Base-by-base conservation (phyloP, 1,140 invertebrate genomes). In the Halictus rubicundus region DNA sequence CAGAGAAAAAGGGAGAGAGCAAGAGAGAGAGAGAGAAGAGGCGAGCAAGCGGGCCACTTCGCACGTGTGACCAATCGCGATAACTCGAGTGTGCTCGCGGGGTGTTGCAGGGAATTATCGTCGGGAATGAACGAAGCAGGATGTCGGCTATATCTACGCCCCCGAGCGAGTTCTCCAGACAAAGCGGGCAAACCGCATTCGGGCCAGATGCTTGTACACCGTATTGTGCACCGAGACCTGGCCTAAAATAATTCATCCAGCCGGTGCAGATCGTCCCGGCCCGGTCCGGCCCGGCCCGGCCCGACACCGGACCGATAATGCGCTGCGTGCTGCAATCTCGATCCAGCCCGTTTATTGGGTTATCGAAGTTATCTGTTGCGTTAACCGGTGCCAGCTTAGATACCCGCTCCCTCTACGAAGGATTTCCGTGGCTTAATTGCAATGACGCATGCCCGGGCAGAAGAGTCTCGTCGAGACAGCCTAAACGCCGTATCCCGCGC, bases 131-230 rank as follows among this genome's bases (percentile, higher is more conserved):
- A 80, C 78, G 82, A 87, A 88, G 83, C 89, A 88, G 89, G 88
- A 90, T 88, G 88, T 88, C 85, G 84, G 76, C 65, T 84, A 84
- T 88, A 88, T 88, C 81, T 87, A 87, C 86, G 86, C 84, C 87
- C 80, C 86, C 88, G 80, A 88, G 86, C 86, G 81, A 88, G 87
- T 82, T 89, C 86, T 86, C 86, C 68, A 83, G 85, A 87, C 85
- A 87, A 87, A 87, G 81, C 84, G 42, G 63, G 83, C 82, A 74
- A 86, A 81, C 77, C 74, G 78, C 84, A 79, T 83, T 81, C 80
- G 83, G 73, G 60, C 71, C 75, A 66, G 86, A 78, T 80, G 78
- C 71, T 71, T 64, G 83, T 82, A 69, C 80, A 76, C 68, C 23
- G 79, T 86, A 85, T 86, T 85, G 84, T 82, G 70, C 60, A 42